Conservation (phyloP, 2,888 invertebrate species). For the Arge pagana region DNA sequence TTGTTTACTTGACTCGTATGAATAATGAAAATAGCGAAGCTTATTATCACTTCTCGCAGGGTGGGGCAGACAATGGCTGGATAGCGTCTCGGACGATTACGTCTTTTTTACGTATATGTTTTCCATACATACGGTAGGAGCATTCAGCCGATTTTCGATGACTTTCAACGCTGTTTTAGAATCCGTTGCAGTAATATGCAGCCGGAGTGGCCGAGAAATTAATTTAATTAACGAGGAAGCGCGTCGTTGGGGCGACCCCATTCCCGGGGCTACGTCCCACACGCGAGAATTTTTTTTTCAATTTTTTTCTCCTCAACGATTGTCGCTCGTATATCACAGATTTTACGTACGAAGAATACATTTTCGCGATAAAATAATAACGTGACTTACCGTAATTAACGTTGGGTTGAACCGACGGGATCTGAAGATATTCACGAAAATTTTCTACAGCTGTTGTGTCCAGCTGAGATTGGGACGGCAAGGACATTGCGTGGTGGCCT, state of each 20-base stretch:
- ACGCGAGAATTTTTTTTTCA: constrained; percentile 12
- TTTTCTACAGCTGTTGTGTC: constrained; percentile 69
- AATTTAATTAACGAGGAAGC: constrained; percentile 41
- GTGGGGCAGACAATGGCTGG: constrained; percentile 52
- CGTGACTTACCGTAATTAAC: constrained; percentile 78
- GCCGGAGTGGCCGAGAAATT: not conserved
- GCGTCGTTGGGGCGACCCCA: constrained; percentile 39
- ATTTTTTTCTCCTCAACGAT: not conserved
- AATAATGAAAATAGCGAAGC: constrained; percentile 36
- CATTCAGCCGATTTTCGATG: not conserved
- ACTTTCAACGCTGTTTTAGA: not conserved
- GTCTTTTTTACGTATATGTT: constrained; percentile 18
- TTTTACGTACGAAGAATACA: too few relatives aligned
- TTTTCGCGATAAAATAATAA: not conserved
- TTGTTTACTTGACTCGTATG: too few relatives aligned
- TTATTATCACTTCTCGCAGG: constrained; percentile 37
- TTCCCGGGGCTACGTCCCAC: constrained; percentile 28
- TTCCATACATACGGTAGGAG: not conserved
- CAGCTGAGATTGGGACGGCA: constrained; percentile 42
- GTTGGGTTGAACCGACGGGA: constrained; percentile 86
- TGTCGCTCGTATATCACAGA: not conserved
- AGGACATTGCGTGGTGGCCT: constrained; percentile 35
- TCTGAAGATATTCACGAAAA: constrained; percentile 83
- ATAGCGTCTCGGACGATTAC: constrained; percentile 48
- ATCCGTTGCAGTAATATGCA: not conserved